phyloP scores from a whole-genome alignment of 2,888 invertebrate species.

The Dolichopus griseipennis region DNA sequence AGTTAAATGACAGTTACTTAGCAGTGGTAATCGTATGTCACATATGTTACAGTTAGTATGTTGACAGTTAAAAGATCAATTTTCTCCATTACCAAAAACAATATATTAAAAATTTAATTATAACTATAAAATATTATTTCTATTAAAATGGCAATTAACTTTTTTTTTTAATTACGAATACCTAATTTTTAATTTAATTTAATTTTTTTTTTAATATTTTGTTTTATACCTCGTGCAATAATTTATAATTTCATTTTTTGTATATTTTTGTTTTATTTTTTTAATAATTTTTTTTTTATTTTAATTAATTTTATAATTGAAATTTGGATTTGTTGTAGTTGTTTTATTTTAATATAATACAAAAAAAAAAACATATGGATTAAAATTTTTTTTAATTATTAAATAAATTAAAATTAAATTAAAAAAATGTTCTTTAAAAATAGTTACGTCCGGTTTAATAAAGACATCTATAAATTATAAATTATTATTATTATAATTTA shows the following conservation, averaged over 20 bases:
- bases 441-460: constrained; percentile 1
- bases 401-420: too few relatives aligned
- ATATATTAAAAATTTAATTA: background rate
- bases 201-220: background rate
- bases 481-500: too few relatives aligned
- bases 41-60: too few relatives aligned
- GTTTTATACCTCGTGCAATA: background rate
- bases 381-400: background rate
- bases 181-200: background rate
- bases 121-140: background rate
- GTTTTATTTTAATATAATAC: too few relatives aligned
- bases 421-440: background rate
- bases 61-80: too few relatives aligned
- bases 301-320: background rate
- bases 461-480: background rate
- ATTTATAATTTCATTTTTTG: background rate
- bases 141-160: background rate
- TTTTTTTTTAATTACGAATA: background rate
- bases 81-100: too few relatives aligned
- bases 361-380: background rate
- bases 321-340: too few relatives aligned
- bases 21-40: too few relatives aligned
- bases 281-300: background rate
- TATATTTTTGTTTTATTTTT: background rate
- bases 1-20: too few relatives aligned